Evolutionary conservation across 1,140 invertebrate genomes (phyloP), one percentile per base, ranked within the genome.

Genomic region (Ips nitidus): DNA sequence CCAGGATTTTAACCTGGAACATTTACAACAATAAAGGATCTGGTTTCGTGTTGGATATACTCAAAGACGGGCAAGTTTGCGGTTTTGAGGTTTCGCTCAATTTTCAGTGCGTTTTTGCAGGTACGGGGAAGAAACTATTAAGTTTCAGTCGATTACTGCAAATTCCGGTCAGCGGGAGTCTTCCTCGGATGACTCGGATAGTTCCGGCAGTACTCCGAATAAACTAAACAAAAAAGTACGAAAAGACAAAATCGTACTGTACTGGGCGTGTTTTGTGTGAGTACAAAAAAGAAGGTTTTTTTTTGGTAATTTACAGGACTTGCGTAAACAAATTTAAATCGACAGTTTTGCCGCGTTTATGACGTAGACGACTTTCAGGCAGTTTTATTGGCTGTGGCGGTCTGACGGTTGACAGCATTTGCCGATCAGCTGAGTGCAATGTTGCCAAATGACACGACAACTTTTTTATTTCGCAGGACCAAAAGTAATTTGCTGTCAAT

Each of bases 21-120:
- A 86, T 93, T 7, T 94, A 93, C 76, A 92, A 91, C 71, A 89
- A 91, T 73, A 92, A 92, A 75, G 87, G 86, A 37, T 85, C 86
- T 69, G 90, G 91, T 63, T 91, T 89, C 74, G 79, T 83, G 5
- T 88, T 90, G 37, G 86, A 89, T 73, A 90, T 93, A 71, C 83
- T 82, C 58, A 91, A 89, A 66, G 84, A 86, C 73, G 82, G 86
- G 91, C 89, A 78, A 39, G 40, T 59, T 6, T 56, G 8, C 38
- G 41, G 4, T 55, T n/a, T 47, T n/a, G 45, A 4, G 1, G 1
- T n/a, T 47, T 5, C 45, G 36, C 36, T n/a, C 6, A 36, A 37
- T 55, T 36, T 55, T 55, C 5, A 55, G 5, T n/a, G 4, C 4
- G 36, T 1, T 37, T 1, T 59, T 53, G 8, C 41, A 90, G 88